A percentile compares a stretch with the other conserved stretches of the same genome.
Conservation (phyloP, 2,113 vertebrate species). For the Meleagris gallopavo region DNA sequence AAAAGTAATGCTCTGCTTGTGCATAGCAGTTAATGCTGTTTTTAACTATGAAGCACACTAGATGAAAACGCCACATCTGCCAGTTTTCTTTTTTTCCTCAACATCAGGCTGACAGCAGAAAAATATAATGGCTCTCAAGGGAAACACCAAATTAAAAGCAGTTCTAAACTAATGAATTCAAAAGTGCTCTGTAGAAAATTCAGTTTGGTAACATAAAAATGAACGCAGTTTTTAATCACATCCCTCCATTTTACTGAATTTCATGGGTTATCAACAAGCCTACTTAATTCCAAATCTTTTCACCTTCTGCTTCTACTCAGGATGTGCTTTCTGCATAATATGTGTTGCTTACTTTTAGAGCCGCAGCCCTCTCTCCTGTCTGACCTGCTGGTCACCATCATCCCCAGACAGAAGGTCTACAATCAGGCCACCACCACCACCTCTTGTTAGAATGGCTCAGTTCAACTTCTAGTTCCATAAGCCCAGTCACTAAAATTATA, state of each 20-base stretch:
- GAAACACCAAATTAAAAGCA: constrained; percentile 90
- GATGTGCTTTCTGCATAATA: constrained; percentile 27
- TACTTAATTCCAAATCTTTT: constrained; percentile 47
- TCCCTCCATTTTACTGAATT: constrained; percentile 70
- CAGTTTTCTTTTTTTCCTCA: constrained; percentile 81
- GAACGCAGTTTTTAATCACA: constrained; percentile 70
- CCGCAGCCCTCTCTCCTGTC: neutral
- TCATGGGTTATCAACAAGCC: constrained; percentile 53
- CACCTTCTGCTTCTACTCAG: constrained; percentile 35
- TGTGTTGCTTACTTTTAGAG: constrained; percentile 2
- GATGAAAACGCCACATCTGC: constrained; percentile 84
- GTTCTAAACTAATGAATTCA: constrained; percentile 92
- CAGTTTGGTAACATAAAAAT: constrained; percentile 79
- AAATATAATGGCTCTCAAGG: constrained; percentile 91
- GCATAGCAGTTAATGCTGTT: constrained; percentile 73
- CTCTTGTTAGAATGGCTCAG: neutral
- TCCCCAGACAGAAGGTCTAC: neutral
- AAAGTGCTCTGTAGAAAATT: constrained; percentile 80
- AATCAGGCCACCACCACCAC: neutral
- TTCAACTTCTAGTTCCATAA: neutral
- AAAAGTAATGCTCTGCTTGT: constrained; percentile 70
- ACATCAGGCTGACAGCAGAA: constrained; percentile 87
- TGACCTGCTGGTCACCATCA: neutral
- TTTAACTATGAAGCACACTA: constrained; percentile 77
- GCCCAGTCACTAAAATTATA: neutral